Evolutionary conservation across 2,113 vertebrate genomes (phyloP).

Genomic region (Coregonus clupeaformis): DNA sequence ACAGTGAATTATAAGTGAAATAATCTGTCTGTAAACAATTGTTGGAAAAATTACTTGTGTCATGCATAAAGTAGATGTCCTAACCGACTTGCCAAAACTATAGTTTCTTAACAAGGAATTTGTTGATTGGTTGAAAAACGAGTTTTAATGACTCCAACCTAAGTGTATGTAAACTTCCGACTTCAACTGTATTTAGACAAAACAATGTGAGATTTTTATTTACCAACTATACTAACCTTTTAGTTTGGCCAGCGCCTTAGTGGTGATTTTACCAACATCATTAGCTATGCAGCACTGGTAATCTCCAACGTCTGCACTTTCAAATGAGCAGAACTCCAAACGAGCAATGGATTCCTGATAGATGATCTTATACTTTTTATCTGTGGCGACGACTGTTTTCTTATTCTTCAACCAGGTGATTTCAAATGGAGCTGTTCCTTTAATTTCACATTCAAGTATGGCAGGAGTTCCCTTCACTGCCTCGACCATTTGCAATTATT

Average conservation of each 20-base stretch:
- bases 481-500: conserved; percentile 86
- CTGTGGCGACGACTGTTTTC: conserved; percentile 81
- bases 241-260: conserved; percentile 82
- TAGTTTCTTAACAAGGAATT: no score
- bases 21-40: no score
- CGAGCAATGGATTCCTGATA: conserved; percentile 81
- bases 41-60: no score
- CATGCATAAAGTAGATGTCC: no score
- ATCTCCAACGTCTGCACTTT: conserved; percentile 90
- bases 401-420: conserved; percentile 96
- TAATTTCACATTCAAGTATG: conserved; percentile 86
- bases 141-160: no score
- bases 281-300: conserved; percentile 95
- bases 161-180: no score
- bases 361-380: conserved; percentile 86
- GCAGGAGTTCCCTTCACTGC: conserved; percentile 85
- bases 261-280: conserved; percentile 90
- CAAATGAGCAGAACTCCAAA: conserved; percentile 91
- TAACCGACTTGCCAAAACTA: no score
- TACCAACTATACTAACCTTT: conserved; percentile 86
- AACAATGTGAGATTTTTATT: background rate
- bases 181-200: no score
- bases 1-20: no score
- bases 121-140: no score
- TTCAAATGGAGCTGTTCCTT: conserved; percentile 91